Percentiles rank a stretch among this genome's conserved stretches.
Evolutionary conservation across 2,888 invertebrate species (phyloP).

Genomic region (Ametastegia equiseti): DNA sequence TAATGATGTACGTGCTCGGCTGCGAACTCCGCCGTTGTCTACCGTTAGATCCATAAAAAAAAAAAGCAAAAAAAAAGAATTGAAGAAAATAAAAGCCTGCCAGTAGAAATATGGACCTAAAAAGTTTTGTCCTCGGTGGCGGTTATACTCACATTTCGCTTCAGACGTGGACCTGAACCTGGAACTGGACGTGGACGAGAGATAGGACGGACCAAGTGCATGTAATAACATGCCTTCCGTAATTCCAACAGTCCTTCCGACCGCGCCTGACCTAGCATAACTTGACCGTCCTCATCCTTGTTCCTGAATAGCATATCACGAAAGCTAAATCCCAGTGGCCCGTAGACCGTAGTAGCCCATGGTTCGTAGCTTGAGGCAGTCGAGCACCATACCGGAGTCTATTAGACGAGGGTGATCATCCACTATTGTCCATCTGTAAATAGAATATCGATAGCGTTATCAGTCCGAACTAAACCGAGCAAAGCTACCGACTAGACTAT

Average conservation of each 20-base stretch:
- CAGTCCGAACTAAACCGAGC: conserved; percentile 42
- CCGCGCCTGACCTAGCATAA: conserved; percentile 27
- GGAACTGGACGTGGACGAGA: conserved; percentile 58
- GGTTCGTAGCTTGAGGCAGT: neutral
- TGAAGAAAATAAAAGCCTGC: neutral
- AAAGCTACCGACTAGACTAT: conserved; percentile 48
- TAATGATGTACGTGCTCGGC: neutral
- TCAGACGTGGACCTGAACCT: conserved; percentile 2
- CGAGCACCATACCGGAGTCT: conserved; percentile 47
- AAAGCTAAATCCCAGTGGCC: neutral
- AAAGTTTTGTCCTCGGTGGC: conserved; percentile 21
- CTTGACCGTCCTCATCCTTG: conserved; percentile 8
- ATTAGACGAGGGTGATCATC: conserved; percentile 65
- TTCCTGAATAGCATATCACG: conserved; percentile 15
- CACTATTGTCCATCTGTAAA: conserved; percentile 64
- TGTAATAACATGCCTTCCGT: conserved; percentile 61
- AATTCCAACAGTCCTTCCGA: conserved; percentile 3
- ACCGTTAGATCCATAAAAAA: neutral
- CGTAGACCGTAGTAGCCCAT: neutral
- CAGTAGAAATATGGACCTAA: neutral
- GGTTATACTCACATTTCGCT: neutral
- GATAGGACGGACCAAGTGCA: conserved; percentile 61
- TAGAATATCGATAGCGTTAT: conserved; percentile 59
- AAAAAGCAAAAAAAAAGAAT: neutral
- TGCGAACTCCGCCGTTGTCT: neutral